Conservation (phyloP, 2,113 vertebrate species). For the Chiloscyllium plagiosum region DNA sequence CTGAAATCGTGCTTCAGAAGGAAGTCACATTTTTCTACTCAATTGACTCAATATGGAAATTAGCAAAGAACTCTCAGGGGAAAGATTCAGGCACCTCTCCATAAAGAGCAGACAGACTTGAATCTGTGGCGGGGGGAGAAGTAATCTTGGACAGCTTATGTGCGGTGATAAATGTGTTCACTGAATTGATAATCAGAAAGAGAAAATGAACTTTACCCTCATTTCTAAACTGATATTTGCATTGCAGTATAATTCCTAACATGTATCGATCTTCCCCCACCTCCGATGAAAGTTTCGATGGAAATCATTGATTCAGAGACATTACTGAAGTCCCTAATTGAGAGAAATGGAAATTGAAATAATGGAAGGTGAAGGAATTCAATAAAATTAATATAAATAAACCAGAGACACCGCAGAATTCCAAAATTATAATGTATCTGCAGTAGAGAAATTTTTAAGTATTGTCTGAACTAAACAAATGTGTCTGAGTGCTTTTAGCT, state of each 20-base stretch:
- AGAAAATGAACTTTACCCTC: not conserved
- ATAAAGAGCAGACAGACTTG: not conserved
- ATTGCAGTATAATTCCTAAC: not conserved
- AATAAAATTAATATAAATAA: conserved; percentile 44
- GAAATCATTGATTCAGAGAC: conserved; percentile 43
- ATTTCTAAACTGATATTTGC: not conserved
- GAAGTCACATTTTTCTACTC: not conserved
- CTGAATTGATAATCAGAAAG: not conserved
- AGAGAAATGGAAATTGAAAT: conserved; percentile 40
- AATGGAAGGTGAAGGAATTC: conserved; percentile 36
- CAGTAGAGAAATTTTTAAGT: not conserved
- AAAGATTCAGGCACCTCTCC: not conserved
- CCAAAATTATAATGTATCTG: not conserved
- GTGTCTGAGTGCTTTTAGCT: not conserved
- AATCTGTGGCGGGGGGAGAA: too few species aligned
- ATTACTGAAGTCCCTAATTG: conserved; percentile 36
- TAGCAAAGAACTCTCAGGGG: not conserved
- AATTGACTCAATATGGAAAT: not conserved
- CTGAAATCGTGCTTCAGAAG: not conserved
- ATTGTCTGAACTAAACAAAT: not conserved
- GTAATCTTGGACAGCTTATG: not conserved
- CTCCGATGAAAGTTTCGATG: not conserved
- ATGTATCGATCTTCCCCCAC: not conserved
- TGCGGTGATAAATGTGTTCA: not conserved
- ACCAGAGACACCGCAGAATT: conserved; percentile 46